Evolutionary conservation across 2,113 vertebrate genomes (phyloP), one percentile per base, ranked within the genome.

Genomic region (Bos taurus): DNA sequence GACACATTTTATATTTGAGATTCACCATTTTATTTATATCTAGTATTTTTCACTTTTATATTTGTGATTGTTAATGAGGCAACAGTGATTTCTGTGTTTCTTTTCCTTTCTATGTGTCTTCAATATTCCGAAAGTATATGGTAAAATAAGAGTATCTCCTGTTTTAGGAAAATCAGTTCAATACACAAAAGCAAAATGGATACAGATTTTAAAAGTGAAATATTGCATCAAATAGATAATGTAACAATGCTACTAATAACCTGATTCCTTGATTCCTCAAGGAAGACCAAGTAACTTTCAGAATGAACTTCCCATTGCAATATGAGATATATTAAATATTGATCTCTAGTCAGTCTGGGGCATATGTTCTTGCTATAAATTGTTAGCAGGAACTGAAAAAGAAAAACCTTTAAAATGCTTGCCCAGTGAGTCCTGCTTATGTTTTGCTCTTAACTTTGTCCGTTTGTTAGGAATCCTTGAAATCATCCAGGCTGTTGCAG

Each of bases 171-270:
- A 98, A 97, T 96, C 91, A 98, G 83, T 97, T 98, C 97, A 98
- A 98, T 98, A 97, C 91, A 98, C 93, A 97, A 97, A 94, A 97
- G 87, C 92, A 98, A 98, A 98, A 97, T 98, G 98, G 97, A 80
- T 97, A 97, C 83, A 97, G 82, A 98, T 97, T 98, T 98, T 98
- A 98, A 97, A 97, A 97, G 94, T 98, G 78, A 98, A 96, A 97
- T 96, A 94, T 92, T 98, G 78, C 97, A 56, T 98, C 95, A 98
- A 93, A 95, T 88, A 98, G 52, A 95, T 97, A 98, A 98, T 97
- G 98, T 98, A 98, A 97, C 96, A 97, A 92, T 97, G 50, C 91
- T 95, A 88, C 97, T 98, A 98, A 98, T 98, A 97, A 95, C 93
- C 83, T 98, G 92, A 97, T 98, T 98, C 96, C 94, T 96, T 98